A percentile compares a stretch with the other conserved stretches of the same genome.
Evolutionary conservation across 2,113 vertebrate species (phyloP).

Genomic region (Turnix velox): DNA sequence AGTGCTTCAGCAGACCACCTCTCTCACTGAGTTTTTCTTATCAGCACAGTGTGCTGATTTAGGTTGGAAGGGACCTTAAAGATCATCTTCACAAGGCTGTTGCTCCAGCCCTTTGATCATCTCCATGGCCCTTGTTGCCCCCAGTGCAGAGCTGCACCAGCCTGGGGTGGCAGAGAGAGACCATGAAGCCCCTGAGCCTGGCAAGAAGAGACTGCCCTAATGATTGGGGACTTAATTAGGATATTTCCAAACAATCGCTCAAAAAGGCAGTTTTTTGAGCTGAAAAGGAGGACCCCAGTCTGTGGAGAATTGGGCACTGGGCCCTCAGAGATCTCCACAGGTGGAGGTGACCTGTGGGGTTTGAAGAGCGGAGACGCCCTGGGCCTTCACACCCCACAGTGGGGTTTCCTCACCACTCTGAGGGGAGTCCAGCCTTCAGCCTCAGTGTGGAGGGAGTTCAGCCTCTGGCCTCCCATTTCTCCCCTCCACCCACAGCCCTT

Average conservation of each 20-base stretch:
- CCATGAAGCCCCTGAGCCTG: neutral
- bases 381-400: accelerated
- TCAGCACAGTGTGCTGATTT: neutral
- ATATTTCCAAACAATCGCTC: accelerated
- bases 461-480: neutral
- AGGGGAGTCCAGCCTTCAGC: too few species aligned
- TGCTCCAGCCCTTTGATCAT: too few species aligned
- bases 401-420: too few species aligned
- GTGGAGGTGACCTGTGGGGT: neutral
- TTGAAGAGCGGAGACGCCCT: accelerated
- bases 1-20: neutral
- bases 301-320: neutral
- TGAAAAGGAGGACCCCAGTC: neutral
- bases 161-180: too few species aligned
- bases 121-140: too few species aligned
- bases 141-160: neutral
- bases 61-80: too few species aligned
- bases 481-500: accelerated
- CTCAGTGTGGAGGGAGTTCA: neutral
- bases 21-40: neutral
- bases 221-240: accelerated
- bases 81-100: too few species aligned
- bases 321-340: neutral
- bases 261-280: neutral
- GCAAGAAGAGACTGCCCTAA: accelerated